phyloP scores from a whole-genome alignment of 92 coral and sea anemone genomes.

The Porites rus region DNA sequence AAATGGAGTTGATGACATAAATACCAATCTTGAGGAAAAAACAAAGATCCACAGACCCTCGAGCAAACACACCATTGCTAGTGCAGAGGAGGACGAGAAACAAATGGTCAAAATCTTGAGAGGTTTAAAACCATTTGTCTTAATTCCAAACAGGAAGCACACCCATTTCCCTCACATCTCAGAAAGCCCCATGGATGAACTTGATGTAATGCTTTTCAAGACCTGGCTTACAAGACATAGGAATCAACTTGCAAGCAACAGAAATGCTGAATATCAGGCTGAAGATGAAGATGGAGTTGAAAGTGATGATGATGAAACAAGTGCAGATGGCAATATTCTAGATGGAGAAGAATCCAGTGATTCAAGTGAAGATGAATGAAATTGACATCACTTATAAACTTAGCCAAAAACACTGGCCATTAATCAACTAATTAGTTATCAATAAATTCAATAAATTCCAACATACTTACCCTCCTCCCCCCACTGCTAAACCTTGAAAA shows the following conservation, averaged over 20 bases:
- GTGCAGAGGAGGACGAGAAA: constrained; percentile 57
- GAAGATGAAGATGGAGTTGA: constrained; percentile 29
- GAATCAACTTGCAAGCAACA: not conserved
- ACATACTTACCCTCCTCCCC: too few species aligned
- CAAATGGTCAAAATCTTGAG: constrained; percentile 51
- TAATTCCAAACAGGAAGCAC: constrained; percentile 35
- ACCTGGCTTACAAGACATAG: constrained; percentile 64
- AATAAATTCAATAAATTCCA: too few species aligned
- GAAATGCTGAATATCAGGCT: constrained; percentile 2
- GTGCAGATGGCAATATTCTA: constrained; percentile 6
- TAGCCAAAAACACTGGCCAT: too few species aligned
- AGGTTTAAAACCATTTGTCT: constrained; percentile 41
- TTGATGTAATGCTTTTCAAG: constrained; percentile 49
- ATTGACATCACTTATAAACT: too few species aligned
- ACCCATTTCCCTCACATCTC: constrained; percentile 40
- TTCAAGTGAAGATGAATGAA: too few species aligned
- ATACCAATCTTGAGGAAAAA: constrained; percentile 1
- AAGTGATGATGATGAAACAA: not conserved
- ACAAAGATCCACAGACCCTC: constrained; percentile 25
- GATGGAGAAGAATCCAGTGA: constrained; percentile 13
- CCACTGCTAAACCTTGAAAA: too few species aligned
- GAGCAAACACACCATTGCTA: constrained; percentile 34
- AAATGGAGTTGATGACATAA: constrained; percentile 36
- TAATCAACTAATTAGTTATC: too few species aligned
- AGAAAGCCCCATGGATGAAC: constrained; percentile 56